These are phyloP conservation scores for Oceanodroma tethys DNA, from an alignment of 2,113 vertebrate genomes.

Conservation along the genomic window DNA sequence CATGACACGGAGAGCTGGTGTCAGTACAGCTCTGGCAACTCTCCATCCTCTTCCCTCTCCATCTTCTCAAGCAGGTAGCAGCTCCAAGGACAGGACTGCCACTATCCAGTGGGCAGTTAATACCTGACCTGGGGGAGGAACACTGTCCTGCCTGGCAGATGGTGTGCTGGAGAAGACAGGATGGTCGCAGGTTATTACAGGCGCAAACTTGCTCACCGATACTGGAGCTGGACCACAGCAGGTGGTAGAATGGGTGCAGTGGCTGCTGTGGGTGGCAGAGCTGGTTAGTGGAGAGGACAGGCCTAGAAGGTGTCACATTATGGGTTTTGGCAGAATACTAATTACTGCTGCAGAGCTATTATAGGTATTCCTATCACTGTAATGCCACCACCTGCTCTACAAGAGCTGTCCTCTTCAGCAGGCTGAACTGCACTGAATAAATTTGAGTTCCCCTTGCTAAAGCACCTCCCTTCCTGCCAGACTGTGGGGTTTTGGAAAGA, in stretches of 20 bases:
- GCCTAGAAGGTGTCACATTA: neutral
- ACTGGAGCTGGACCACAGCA: neutral
- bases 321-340: neutral
- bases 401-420: neutral
- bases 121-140: neutral
- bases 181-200: neutral
- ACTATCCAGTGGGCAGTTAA: too few relatives aligned
- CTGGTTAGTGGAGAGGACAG: neutral
- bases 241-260: neutral
- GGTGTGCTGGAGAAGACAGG: neutral
- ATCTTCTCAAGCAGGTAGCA: neutral
- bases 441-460: constrained; percentile 1
- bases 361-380: neutral
- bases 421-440: neutral
- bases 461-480: constrained; percentile 5
- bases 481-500: neutral
- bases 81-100: neutral
- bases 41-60: neutral
- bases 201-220: neutral
- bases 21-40: neutral
- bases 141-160: neutral
- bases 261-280: neutral
- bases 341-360: neutral
- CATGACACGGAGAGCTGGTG: neutral
- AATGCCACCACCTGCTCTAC: neutral